Conservation (phyloP, 2,888 invertebrate species). For the Rotaria macrura region DNA sequence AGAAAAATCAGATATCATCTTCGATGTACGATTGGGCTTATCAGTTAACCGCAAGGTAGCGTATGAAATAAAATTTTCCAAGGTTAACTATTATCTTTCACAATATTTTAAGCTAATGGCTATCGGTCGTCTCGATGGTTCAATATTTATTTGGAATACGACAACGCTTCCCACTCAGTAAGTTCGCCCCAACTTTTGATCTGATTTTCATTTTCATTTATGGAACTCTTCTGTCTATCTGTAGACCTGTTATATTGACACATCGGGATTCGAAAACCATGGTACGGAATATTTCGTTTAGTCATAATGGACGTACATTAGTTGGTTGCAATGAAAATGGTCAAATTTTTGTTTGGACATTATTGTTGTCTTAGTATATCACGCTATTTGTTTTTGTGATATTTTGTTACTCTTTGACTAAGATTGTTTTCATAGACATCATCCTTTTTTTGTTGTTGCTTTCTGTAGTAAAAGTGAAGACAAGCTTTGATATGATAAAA, state of each 20-base stretch:
- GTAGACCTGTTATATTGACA: background rate
- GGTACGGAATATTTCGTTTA: background rate
- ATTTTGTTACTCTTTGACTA: background rate
- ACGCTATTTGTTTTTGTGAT: too few species aligned
- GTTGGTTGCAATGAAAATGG: background rate
- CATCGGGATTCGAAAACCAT: background rate
- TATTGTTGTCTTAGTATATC: background rate
- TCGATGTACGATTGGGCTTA: background rate
- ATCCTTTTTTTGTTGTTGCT: background rate
- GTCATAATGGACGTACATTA: background rate
- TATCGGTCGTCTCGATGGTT: background rate
- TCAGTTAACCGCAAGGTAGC: background rate
- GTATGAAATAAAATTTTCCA: too few species aligned
- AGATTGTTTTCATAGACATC: background rate
- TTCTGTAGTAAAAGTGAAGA: background rate
- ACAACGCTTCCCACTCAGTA: background rate
- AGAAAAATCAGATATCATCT: background rate
- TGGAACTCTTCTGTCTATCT: too few species aligned
- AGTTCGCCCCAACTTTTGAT: too few species aligned
- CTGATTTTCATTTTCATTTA: too few species aligned
- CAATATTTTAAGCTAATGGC: too few species aligned
- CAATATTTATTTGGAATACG: background rate
- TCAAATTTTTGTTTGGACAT: conserved; percentile 1
- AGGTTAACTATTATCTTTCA: too few species aligned
- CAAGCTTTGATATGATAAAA: background rate